These are phyloP conservation scores for Dicyrtoma fusca DNA, from an alignment of 2,888 invertebrate genomes.

Conservation along the genomic window DNA sequence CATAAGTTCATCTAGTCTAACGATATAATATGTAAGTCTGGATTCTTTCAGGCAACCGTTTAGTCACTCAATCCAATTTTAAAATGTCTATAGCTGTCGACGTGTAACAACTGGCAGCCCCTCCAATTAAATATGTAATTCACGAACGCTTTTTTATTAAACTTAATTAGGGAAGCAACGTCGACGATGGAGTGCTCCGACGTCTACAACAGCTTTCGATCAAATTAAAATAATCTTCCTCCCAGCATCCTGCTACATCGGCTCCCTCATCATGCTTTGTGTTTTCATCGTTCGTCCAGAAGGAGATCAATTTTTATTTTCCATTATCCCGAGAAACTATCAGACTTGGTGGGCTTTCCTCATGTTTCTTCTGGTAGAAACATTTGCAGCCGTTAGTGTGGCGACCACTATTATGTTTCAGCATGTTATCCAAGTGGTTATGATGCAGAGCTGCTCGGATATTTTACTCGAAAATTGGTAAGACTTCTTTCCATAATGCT, in stretches of 20 bases:
- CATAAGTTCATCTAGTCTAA: no score
- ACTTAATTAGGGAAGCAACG: constrained; percentile 28
- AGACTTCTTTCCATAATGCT: no score
- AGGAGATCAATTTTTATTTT: constrained; percentile 34
- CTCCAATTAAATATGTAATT: no score
- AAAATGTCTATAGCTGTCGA: no score
- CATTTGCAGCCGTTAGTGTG: constrained; percentile 33
- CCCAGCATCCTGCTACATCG: constrained; percentile 29
- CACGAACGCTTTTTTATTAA: background rate
- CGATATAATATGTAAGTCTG: no score
- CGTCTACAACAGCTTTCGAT: constrained; percentile 12
- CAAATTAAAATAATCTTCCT: constrained; percentile 27
- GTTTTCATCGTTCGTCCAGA: constrained; percentile 35
- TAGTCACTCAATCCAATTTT: no score
- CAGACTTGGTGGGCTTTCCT: constrained; percentile 36
- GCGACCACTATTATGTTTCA: constrained; percentile 34
- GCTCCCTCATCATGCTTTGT: constrained; percentile 26
- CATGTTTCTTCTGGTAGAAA: constrained; percentile 23
- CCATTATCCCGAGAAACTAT: constrained; percentile 21
- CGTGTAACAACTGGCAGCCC: no score
- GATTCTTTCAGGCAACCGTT: no score
- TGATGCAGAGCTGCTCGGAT: constrained; percentile 31
- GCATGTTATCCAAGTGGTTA: constrained; percentile 36
- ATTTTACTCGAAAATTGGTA: constrained; percentile 35
- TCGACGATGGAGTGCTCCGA: constrained; percentile 5